Percentiles rank a stretch among this genome's conserved stretches.
Conservation (phyloP, 2,888 invertebrate species). For the Himalopsyche kuldschensis region DNA sequence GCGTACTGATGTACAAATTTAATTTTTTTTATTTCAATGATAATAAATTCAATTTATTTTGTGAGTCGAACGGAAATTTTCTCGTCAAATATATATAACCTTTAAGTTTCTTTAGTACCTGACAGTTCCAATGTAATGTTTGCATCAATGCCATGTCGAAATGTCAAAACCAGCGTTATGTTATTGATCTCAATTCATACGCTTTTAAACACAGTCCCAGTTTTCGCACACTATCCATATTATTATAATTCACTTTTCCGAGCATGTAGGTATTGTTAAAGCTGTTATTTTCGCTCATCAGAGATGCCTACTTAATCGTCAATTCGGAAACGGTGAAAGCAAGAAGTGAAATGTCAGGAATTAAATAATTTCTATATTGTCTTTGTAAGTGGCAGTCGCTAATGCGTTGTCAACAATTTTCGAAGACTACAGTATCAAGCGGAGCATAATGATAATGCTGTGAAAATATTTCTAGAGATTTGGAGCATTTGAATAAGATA, state of each 20-base stretch:
- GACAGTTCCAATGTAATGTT: no score
- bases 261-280: not conserved
- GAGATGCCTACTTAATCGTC: constrained; percentile 5
- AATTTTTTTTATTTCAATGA: no score
- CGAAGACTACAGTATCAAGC: not conserved
- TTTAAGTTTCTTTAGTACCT: no score
- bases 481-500: constrained; percentile 27
- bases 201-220: not conserved
- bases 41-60: no score
- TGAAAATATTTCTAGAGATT: constrained; percentile 25
- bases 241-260: not conserved
- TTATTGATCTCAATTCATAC: not conserved
- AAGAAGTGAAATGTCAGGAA: constrained; percentile 2
- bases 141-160: not conserved
- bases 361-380: not conserved
- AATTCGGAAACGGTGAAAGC: constrained; percentile 15
- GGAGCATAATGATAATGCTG: constrained; percentile 26
- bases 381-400: constrained; percentile 7
- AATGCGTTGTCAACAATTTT: constrained; percentile 30
- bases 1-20: no score
- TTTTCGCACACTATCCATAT: not conserved
- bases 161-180: not conserved
- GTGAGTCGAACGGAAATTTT: no score
- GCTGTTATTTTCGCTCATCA: constrained; percentile 5
- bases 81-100: no score